Evolutionary conservation across 2,888 invertebrate species (phyloP).

Genomic region (Andrena hattorfiana): DNA sequence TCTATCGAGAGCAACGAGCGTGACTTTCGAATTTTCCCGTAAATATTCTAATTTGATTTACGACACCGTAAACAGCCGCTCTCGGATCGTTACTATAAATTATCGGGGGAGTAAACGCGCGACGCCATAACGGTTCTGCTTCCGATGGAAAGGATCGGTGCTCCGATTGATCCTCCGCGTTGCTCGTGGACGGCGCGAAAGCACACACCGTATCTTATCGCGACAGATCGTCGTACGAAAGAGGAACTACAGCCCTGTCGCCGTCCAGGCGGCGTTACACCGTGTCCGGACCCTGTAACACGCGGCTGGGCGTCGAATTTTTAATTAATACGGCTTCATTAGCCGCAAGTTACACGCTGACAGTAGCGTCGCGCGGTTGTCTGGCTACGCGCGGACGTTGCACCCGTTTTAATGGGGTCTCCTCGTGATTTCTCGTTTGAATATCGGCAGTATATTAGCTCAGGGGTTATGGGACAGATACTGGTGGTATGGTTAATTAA

Average conservation of each 20-base stretch:
- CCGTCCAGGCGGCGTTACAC: conserved; percentile 28
- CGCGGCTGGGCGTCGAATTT: conserved; percentile 63
- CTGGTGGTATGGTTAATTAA: conserved; percentile 69
- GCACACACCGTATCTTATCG: conserved; percentile 41
- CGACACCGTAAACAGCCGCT: conserved; percentile 53
- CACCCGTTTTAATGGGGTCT: conserved; percentile 56
- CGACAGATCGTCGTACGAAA: conserved; percentile 28
- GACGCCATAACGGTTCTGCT: conserved; percentile 54
- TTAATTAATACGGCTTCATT: conserved; percentile 79
- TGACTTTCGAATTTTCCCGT: conserved; percentile 63
- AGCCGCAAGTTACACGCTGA: conserved; percentile 64
- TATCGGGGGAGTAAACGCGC: conserved; percentile 53
- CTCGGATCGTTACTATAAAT: conserved; percentile 64
- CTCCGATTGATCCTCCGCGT: conserved; percentile 36
- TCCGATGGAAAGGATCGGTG: conserved; percentile 15
- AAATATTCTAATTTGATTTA: conserved; percentile 67
- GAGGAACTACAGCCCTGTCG: conserved; percentile 30
- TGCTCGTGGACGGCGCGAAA: neutral
- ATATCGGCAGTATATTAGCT: conserved; percentile 66
- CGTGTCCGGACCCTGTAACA: conserved; percentile 23
- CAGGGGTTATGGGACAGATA: conserved; percentile 54
- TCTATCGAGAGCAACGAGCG: conserved; percentile 46
- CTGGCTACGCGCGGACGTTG: conserved; percentile 45
- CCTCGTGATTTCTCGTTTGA: conserved; percentile 42
- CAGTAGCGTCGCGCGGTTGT: conserved; percentile 58